Evolutionary conservation across 2,113 vertebrate species (phyloP).

Genomic region (Bothrops jararaca): DNA sequence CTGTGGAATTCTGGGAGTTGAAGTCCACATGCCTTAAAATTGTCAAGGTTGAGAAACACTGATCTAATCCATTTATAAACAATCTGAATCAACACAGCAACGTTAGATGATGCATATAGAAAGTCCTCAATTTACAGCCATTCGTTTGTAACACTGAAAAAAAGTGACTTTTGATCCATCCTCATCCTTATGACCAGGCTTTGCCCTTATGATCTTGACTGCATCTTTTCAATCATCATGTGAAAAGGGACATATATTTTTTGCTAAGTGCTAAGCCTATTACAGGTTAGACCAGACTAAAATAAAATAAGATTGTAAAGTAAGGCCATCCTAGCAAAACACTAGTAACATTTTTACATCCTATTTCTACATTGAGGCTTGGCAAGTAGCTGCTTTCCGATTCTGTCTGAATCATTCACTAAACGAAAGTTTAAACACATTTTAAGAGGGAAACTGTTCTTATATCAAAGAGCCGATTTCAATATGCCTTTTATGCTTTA

Average conservation of each 20-base stretch:
- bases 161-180: not conserved
- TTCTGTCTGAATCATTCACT: not conserved
- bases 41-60: too few relatives aligned
- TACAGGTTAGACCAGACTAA: not conserved
- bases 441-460: not conserved
- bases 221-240: not conserved
- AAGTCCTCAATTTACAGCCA: not conserved
- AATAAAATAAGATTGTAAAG: not conserved
- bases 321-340: not conserved
- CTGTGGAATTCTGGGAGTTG: too few relatives aligned
- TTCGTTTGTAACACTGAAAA: not conserved
- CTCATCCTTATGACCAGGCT: not conserved
- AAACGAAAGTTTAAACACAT: not conserved
- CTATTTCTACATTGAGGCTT: not conserved
- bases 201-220: not conserved
- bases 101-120: not conserved
- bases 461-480: not conserved
- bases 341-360: not conserved
- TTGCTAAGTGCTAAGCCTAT: not conserved
- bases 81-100: not conserved
- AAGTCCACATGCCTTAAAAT: too few relatives aligned
- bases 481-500: not conserved
- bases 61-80: not conserved
- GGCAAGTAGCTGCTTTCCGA: not conserved
- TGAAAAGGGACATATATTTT: not conserved